Evolutionary conservation across 2,113 vertebrate species (phyloP), one percentile per base, ranked within the genome.

Genomic region (Eptesicus fuscus): DNA sequence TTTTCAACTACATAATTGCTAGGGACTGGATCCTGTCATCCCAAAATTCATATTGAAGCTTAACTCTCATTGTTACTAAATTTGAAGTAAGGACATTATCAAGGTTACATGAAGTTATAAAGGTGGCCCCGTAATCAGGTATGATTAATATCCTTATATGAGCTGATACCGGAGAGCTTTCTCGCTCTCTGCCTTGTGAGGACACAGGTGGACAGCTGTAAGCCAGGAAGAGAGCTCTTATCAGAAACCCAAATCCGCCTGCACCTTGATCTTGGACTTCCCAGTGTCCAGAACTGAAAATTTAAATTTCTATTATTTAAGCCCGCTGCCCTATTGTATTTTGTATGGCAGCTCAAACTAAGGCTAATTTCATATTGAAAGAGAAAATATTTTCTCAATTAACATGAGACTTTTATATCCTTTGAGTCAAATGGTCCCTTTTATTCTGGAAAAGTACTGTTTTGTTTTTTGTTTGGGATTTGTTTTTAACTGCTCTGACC

Each of bases 391-490:
- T 71, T 85, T 80, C 40, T 93, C 14, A 65, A 4, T 91, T 42
- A 40, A 2, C n/a, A 7, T 61, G 61, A 59, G 25, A 35, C 35
- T 76, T 28, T 35, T 67, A n/a, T 63, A 85, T n/a, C 25, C 73
- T 91, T 73, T 83, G 59, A 53, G 7, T 25, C 17, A 82, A 59
- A 56, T 17, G 25, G 17, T 53, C 23, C 16, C 49, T 61, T 95
- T 96, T 74, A 79, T 70, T 92, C 53, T 30, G 2, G 30, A 83
- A 70, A 82, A 91, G 61, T 5, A 74, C 30, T 28, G 7, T 20
- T 85, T 40, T 22, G 23, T 83, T 85, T 94, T 83, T 94, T 59
- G 28, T 59, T 94, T 51, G 20, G 85, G n/a, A 37, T 90, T 76
- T 83, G 8, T 76, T 88, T 91, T 91, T 76, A 56, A 70, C 22